phyloP scores from a whole-genome alignment of 1,140 invertebrate species.

The Acromyrmex echinatior region DNA sequence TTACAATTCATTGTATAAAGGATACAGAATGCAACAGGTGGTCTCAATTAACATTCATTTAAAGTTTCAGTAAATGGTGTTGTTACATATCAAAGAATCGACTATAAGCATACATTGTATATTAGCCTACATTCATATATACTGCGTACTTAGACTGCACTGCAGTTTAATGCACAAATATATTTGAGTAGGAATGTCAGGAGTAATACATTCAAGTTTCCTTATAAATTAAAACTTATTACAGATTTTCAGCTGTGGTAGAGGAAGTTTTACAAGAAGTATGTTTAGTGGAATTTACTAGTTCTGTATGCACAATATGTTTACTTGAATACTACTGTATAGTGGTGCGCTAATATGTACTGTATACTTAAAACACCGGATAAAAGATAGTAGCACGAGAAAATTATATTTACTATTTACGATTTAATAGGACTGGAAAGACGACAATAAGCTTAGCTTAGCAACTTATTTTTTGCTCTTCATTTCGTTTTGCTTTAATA shows the following conservation, averaged over 20 bases:
- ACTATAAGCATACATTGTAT: constrained; percentile 7
- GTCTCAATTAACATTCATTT: background rate
- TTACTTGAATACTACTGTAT: constrained; percentile 78
- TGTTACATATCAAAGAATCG: background rate
- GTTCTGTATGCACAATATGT: constrained; percentile 77
- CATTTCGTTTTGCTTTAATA: constrained; percentile 75
- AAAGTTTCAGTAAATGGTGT: background rate
- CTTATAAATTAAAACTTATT: constrained; percentile 25
- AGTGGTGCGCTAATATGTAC: constrained; percentile 65
- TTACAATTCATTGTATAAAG: constrained; percentile 1
- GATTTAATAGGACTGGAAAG: constrained; percentile 73
- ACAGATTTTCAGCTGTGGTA: constrained; percentile 71
- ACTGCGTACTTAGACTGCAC: background rate
- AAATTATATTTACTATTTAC: constrained; percentile 25
- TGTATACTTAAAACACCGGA: background rate
- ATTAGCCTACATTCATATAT: background rate
- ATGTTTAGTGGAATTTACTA: constrained; percentile 75
- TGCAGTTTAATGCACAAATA: background rate
- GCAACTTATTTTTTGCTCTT: constrained; percentile 70
- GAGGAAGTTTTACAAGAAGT: constrained; percentile 72
- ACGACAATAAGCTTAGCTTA: constrained; percentile 64
- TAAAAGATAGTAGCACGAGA: background rate
- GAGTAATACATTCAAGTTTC: background rate
- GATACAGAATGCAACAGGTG: constrained; percentile 24
- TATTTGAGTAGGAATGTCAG: background rate